These are phyloP conservation scores for Hydrophis major DNA, from an alignment of 2,797 vertebrate genomes.

Conservation along the genomic window DNA sequence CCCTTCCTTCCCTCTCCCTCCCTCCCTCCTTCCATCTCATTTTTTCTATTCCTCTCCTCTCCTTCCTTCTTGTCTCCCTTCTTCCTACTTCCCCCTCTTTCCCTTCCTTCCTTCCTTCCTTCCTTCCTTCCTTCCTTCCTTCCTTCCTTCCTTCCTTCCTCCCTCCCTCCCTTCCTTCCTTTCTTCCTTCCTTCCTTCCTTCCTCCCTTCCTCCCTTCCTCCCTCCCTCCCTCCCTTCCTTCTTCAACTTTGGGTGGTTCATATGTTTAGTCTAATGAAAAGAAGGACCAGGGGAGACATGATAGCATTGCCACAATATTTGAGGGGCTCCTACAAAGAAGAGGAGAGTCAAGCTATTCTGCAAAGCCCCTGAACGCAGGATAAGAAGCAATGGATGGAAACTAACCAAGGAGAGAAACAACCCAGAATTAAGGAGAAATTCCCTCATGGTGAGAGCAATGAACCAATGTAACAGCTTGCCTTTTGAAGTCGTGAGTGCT, in stretches of 20 bases:
- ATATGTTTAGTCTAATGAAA: neutral
- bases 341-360: accelerated
- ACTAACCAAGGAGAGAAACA: neutral
- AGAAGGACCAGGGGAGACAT: neutral
- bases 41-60: too few relatives aligned
- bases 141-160: too few relatives aligned
- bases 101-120: too few relatives aligned
- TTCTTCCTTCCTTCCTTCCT: too few relatives aligned
- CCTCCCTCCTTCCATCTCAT: too few relatives aligned
- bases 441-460: neutral
- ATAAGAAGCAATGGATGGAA: neutral
- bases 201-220: too few relatives aligned
- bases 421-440: neutral
- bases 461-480: neutral
- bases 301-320: neutral
- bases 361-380: neutral
- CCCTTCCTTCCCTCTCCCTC: too few relatives aligned
- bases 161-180: too few relatives aligned
- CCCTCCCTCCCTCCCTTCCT: too few relatives aligned
- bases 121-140: too few relatives aligned
- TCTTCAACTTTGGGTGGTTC: neutral
- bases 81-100: too few relatives aligned
- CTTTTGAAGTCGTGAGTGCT: neutral
- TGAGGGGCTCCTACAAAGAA: neutral
- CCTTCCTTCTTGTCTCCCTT: too few relatives aligned